Evolutionary conservation across 2,888 invertebrate genomes (phyloP).

Genomic region (Proisotoma minuta): DNA sequence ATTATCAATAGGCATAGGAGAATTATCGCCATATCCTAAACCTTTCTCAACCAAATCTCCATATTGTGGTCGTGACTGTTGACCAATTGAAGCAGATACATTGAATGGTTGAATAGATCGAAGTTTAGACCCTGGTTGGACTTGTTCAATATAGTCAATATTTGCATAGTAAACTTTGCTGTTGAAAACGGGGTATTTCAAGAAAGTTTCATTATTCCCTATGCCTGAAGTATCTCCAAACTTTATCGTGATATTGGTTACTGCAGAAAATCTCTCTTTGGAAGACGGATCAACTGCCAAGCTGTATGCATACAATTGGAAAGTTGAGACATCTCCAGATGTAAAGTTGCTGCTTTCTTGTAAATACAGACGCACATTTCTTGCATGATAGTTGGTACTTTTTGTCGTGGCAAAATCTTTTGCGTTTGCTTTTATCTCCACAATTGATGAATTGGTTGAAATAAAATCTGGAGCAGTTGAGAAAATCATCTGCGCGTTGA

Average conservation of each 20-base stretch:
- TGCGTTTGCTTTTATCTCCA: too few relatives aligned
- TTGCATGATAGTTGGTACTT: not conserved
- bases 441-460: not conserved
- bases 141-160: not conserved
- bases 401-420: not conserved
- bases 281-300: not conserved
- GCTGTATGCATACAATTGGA: constrained; percentile 16
- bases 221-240: constrained; percentile 15
- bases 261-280: not conserved
- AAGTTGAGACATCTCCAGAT: not conserved
- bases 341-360: not conserved
- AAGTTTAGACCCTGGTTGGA: not conserved
- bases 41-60: too few relatives aligned
- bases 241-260: constrained; percentile 5
- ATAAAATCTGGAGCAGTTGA: constrained; percentile 1
- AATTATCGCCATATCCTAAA: too few relatives aligned
- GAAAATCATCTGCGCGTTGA: constrained; percentile 18
- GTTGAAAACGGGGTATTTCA: constrained; percentile 13
- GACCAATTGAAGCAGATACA: constrained; percentile 3
- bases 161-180: constrained; percentile 19
- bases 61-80: too few relatives aligned
- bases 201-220: not conserved
- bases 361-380: constrained; percentile 5
- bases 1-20: too few relatives aligned
- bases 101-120: not conserved